Base-by-base conservation (phyloP, 2,797 vertebrate genomes). In the Hoplostethus mediterraneus region DNA sequence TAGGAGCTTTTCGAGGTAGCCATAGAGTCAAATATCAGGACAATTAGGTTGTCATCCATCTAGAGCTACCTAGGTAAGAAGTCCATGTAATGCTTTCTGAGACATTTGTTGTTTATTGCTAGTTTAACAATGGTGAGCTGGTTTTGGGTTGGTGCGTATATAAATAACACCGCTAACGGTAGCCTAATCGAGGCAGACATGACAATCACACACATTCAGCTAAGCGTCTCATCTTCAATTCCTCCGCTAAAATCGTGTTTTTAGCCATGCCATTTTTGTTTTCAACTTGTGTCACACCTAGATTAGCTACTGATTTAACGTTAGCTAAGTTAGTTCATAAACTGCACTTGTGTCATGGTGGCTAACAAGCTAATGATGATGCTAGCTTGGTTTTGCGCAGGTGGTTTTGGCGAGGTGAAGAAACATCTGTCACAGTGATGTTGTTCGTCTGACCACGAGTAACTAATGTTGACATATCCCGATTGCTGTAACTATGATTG, bases 111-210 rank as follows among this genome's bases (percentile, higher is more conserved):
- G 10, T 28, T 40, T 16, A 30, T 10, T 9, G 31, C 4, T 67
- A 2, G 36, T 62, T 40, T 42, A 11, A 12, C 5, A 16, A 3
- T 40, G 16, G 2, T 60, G 38, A 25, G 59, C 47, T 58, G 31
- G 47, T 62, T 40, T 8, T 45, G 2, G 25, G 42, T 28, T 28
- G 28, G 70, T 58, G 48, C 58, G 45, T 56, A 51, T 10, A 25
- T 81, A 73, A 73, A 53, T 28, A 69, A 70, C 16, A 68, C n/a
- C 1, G 86, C 83, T 81, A 84, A 58, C 3, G 28, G 28, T 28
- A 28, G 28, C 28, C 60, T 4, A 25, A 73, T 28, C 51, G 45
- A 44, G 11, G 11, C 44, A 58, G 42, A 65, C 59, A 0, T 49
- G 52, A 51, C 60, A 79, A 28, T 25, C 70, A 45, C 10, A 44